These are phyloP conservation scores for Byasa hedistus DNA, from an alignment of 2,888 invertebrate genomes.

Conservation along the genomic window DNA sequence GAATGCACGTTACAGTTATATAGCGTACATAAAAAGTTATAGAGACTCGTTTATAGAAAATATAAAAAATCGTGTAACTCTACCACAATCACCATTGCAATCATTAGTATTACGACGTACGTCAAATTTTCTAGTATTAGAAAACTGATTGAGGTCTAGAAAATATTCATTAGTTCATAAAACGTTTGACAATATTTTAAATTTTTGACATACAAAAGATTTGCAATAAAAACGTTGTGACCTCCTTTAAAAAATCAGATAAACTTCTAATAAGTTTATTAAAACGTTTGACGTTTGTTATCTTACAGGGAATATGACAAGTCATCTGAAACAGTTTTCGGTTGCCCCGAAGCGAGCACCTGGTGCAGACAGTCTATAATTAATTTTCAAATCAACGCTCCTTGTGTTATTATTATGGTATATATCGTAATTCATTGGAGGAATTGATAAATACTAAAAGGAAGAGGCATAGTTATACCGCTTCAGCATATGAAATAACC, in stretches of 20 bases:
- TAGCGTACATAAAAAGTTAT: too few species aligned
- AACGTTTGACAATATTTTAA: too few species aligned
- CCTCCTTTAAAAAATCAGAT: neutral
- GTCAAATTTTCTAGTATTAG: neutral
- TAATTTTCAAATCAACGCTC: slow-evolving; percentile 61
- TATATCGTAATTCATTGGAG: slow-evolving; percentile 33
- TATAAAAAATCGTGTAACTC: slow-evolving; percentile 3
- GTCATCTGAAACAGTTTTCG: slow-evolving; percentile 43
- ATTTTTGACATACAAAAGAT: too few species aligned
- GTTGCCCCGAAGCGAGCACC: slow-evolving; percentile 53
- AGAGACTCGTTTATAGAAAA: too few species aligned
- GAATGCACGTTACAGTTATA: too few species aligned
- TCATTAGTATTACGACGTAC: slow-evolving; percentile 13
- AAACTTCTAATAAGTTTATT: slow-evolving; percentile 1
- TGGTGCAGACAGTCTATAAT: slow-evolving; percentile 66
- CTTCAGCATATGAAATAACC: too few species aligned
- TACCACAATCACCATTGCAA: slow-evolving; percentile 11
- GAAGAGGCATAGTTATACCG: too few species aligned
- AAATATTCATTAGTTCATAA: too few species aligned
- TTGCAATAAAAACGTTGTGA: too few species aligned
- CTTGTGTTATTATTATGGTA: slow-evolving; percentile 47
- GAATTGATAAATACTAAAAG: slow-evolving; percentile 23
- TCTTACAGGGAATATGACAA: slow-evolving; percentile 48
- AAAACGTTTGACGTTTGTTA: slow-evolving; percentile 19
- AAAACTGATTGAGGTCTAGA: too few species aligned